phyloP scores from a whole-genome alignment of 2,888 invertebrate genomes.

The Siphlonurus alternatus region DNA sequence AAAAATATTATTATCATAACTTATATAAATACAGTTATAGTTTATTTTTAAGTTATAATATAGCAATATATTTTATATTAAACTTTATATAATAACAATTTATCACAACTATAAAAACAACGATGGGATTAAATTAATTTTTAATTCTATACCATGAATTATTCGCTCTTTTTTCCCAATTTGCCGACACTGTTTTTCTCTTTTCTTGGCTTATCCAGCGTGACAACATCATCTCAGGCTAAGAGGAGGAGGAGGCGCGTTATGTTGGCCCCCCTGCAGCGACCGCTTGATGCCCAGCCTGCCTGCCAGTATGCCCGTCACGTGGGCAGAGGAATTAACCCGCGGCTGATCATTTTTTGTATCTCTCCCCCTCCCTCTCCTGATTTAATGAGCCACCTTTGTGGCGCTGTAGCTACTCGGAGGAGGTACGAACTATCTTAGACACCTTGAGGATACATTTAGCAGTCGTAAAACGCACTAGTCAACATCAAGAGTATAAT shows the following conservation, averaged over 20 bases:
- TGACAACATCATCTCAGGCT: neutral
- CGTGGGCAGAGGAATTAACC: neutral
- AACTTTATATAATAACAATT: no score
- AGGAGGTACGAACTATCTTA: neutral
- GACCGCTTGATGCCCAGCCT: neutral
- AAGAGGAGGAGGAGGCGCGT: no score
- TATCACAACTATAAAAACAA: no score
- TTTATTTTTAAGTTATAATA: no score
- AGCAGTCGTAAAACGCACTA: neutral
- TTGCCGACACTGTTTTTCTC: neutral
- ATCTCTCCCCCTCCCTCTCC: neutral
- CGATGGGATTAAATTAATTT: no score
- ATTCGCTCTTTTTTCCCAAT: neutral
- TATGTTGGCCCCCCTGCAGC: neutral
- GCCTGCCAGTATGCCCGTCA: neutral
- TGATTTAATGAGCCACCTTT: neutral
- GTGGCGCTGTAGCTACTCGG: neutral
- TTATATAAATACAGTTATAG: no score
- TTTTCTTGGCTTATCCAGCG: neutral
- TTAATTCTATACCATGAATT: no score
- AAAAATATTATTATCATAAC: no score
- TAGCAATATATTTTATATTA: no score
- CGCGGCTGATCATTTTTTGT: neutral
- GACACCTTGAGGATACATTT: neutral
- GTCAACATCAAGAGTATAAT: neutral